These are phyloP conservation scores for Operophtera brumata DNA, from an alignment of 2,888 invertebrate species.

Conservation along the genomic window DNA sequence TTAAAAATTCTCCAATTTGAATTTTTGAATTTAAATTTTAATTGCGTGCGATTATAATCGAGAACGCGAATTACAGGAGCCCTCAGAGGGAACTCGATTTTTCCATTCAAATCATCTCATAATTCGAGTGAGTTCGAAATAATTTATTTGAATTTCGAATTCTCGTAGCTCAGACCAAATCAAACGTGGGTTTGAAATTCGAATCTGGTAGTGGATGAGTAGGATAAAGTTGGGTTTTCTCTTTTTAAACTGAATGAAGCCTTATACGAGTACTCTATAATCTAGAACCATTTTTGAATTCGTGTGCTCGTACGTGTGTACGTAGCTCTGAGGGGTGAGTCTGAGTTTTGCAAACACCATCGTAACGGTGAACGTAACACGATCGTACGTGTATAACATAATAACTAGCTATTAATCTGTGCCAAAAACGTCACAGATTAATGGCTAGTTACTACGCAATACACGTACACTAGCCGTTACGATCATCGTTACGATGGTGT, in stretches of 20 bases:
- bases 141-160: conserved; percentile 21
- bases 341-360: no score
- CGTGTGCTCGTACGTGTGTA: no score
- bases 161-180: neutral
- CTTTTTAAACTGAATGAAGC: neutral
- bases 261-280: no score
- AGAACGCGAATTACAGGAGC: conserved; percentile 69
- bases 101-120: conserved; percentile 65
- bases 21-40: conserved; percentile 79
- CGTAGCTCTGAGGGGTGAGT: no score
- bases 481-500: no score
- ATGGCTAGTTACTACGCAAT: no score
- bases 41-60: conserved; percentile 79
- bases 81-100: conserved; percentile 50
- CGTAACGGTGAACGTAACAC: no score
- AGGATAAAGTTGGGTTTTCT: neutral
- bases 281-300: no score
- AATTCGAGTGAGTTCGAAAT: conserved; percentile 24
- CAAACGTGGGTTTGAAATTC: conserved; percentile 5
- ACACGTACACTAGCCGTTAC: no score
- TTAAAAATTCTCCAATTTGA: conserved; percentile 79
- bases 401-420: no score
- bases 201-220: conserved; percentile 1
- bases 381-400: no score
- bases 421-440: no score